phyloP scores from a whole-genome alignment of 2,888 invertebrate genomes.

The Archaeoteleia sp. region DNA sequence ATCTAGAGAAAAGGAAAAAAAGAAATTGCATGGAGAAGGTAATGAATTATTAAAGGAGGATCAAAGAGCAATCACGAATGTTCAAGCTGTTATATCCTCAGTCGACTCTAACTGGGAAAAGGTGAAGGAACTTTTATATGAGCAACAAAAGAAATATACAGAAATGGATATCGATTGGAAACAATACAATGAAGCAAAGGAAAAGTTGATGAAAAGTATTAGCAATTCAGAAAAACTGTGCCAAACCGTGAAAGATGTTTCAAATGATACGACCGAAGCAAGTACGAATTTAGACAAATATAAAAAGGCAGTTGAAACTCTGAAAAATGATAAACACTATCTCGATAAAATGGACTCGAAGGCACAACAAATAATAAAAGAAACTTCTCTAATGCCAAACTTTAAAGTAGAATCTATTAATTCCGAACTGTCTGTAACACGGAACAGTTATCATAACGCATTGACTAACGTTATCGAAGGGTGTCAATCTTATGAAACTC shows the following conservation, averaged over 20 bases:
- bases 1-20: conserved; percentile 80
- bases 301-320: conserved; percentile 84
- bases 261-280: conserved; percentile 84
- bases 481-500: conserved; percentile 89
- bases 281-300: conserved; percentile 83
- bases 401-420: conserved; percentile 78
- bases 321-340: conserved; percentile 84
- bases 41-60: conserved; percentile 87
- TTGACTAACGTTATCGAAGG: conserved; percentile 84
- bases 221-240: conserved; percentile 82
- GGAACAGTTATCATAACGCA: conserved; percentile 82
- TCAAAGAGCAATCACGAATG: conserved; percentile 85
- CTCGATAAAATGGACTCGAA: conserved; percentile 88
- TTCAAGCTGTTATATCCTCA: conserved; percentile 86
- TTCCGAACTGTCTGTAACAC: conserved; percentile 79
- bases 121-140: conserved; percentile 83
- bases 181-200: conserved; percentile 84
- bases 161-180: conserved; percentile 83
- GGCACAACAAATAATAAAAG: conserved; percentile 82
- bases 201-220: conserved; percentile 83
- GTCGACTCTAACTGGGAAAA: conserved; percentile 89
- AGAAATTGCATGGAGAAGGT: conserved; percentile 87
- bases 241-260: conserved; percentile 80
- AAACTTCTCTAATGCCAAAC: conserved; percentile 81
- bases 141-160: conserved; percentile 84